Evolutionary conservation across 1,140 invertebrate species (phyloP), one percentile per base, ranked within the genome.

Genomic region (Acyrthosiphon pisum): DNA sequence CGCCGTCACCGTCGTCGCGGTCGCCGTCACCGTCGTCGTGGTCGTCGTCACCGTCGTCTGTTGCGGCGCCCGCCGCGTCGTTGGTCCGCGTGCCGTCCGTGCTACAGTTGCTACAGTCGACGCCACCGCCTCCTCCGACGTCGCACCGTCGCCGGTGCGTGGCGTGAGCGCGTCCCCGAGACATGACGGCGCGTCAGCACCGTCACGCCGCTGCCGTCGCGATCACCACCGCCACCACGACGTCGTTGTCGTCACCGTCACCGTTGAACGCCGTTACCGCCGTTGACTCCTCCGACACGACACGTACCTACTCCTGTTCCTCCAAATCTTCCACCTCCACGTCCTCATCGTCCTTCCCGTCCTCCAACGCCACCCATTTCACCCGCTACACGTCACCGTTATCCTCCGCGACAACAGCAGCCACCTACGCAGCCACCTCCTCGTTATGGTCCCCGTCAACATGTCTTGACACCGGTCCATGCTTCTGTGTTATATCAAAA

Each of bases 401-500:
- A 8, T 89, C 50, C 48, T 37, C 50, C 37, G n/a, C 23, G 88
- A 37, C 89, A 44, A 44, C 23, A 90, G 11, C 50, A 41, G 50
- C 88, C 76, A 23, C 35, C 91, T 41, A 22, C 91, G n/a, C 22
- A 35, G 30, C n/a, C 20, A 18, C 90, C n/a, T 68, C 76, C 76
- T 30, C 91, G 76, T 53, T 41, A 86, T 41, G 81, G 35, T 84
- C 81, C 46, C 48, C 81, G 48, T 56, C 91, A 84, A 93, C 91
- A 93, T 93, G 91, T 93, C 91, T 83, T 93, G 91, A 93, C 81
- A 86, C 81, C 91, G 91, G 91, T 93, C 91, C 91, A 93, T 93
- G 91, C 91, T 93, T 93, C 91, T 93, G 91, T 93, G 91, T 93
- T 93, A 93, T 68, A 93, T 93, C 91, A 86, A 93, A 53, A 93